Conservation (phyloP, 2,113 vertebrate species). For the Bostrychus sinensis region DNA sequence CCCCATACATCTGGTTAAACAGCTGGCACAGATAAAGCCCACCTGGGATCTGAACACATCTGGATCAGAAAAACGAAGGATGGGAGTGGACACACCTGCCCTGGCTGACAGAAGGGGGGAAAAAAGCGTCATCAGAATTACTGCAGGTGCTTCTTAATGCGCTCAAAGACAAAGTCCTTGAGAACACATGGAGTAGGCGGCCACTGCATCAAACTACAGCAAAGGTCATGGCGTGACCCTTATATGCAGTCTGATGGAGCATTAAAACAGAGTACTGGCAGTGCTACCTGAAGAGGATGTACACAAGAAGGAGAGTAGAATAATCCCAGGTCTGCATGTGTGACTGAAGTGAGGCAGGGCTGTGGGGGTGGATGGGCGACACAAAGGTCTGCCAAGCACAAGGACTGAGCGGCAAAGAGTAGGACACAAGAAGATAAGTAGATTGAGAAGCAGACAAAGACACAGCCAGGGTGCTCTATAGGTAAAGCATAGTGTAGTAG, state of each 20-base stretch:
- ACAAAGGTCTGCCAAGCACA: conserved; percentile 47
- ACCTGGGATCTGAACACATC: conserved; percentile 20
- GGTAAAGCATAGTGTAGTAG: not conserved
- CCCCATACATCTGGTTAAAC: conserved; percentile 45
- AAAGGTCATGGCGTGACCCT: conserved; percentile 46
- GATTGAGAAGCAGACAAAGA: conserved; percentile 53
- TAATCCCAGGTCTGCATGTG: conserved; percentile 50
- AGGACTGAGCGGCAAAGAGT: conserved; percentile 28
- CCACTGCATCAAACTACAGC: conserved; percentile 39
- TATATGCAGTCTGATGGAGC: conserved; percentile 26
- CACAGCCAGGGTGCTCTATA: too few relatives aligned
- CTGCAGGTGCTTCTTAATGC: conserved; percentile 59
- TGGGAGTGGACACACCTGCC: not conserved
- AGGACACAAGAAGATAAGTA: conserved; percentile 58
- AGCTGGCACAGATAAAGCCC: conserved; percentile 39
- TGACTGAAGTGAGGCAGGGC: conserved; percentile 29
- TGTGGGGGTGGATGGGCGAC: conserved; percentile 26
- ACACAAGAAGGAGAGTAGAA: conserved; percentile 50
- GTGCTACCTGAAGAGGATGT: conserved; percentile 63
- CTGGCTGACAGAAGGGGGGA: not conserved
- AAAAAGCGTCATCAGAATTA: conserved; percentile 5
- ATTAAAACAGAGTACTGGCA: conserved; percentile 59
- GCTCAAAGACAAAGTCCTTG: conserved; percentile 51
- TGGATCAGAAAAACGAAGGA: conserved; percentile 13
- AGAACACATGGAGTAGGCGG: conserved; percentile 54